A percentile compares a stretch with the other conserved stretches of the same genome.
Evolutionary conservation across 2,888 invertebrate species (phyloP).

Genomic region (Agrochola litura): DNA sequence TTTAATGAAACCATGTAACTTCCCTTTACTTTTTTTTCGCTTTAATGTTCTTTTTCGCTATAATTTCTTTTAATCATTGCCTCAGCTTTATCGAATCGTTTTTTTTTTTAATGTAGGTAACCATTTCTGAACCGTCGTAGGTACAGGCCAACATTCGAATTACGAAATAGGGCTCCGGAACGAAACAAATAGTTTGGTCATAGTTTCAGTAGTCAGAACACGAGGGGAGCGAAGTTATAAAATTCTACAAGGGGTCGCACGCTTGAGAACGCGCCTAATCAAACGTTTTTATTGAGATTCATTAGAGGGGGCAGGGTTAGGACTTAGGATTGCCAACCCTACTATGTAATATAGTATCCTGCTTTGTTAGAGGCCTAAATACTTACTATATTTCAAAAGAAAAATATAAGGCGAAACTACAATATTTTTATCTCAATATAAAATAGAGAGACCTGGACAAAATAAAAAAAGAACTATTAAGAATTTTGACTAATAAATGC

Average conservation of each 20-base stretch:
- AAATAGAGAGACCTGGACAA: too few species aligned
- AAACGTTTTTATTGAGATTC: slow-evolving; percentile 68
- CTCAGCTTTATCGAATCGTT: too few species aligned
- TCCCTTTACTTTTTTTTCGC: too few species aligned
- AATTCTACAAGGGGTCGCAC: slow-evolving; percentile 61
- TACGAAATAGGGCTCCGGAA: slow-evolving; percentile 16
- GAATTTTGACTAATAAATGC: too few species aligned
- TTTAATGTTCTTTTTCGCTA: neutral
- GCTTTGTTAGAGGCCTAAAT: too few species aligned
- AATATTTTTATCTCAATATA: too few species aligned
- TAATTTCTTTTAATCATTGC: neutral
- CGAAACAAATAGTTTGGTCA: slow-evolving; percentile 32
- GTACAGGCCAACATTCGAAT: slow-evolving; percentile 14
- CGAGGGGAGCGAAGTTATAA: slow-evolving; percentile 41
- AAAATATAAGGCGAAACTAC: too few species aligned
- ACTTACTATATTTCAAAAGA: too few species aligned
- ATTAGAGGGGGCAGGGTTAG: slow-evolving; percentile 48
- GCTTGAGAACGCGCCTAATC: slow-evolving; percentile 66
- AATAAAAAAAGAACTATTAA: too few species aligned
- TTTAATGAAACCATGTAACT: neutral
- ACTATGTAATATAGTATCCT: too few species aligned
- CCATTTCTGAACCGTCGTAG: slow-evolving; percentile 1
- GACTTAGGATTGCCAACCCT: neutral
- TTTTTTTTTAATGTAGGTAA: neutral
- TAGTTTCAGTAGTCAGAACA: slow-evolving; percentile 33